Percentiles rank a stretch among this genome's conserved stretches.
Conservation (phyloP, 2,888 invertebrate genomes). For the Beris chalybata region DNA sequence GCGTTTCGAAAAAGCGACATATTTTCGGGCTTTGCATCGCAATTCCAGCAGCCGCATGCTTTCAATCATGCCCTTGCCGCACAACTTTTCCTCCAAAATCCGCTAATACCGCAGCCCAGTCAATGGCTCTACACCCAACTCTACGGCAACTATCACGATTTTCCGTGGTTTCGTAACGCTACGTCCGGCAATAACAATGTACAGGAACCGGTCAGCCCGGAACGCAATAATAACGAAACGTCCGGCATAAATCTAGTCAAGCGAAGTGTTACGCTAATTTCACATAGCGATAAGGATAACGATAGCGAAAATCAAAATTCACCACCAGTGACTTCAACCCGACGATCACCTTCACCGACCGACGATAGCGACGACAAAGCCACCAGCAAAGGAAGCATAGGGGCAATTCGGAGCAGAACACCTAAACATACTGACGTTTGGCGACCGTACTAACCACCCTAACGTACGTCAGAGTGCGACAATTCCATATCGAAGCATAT, state of each 20-base stretch:
- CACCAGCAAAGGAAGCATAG: slow-evolving; percentile 43
- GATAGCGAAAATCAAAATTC: slow-evolving; percentile 54
- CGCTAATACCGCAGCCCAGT: slow-evolving; percentile 72
- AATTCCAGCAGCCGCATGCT: slow-evolving; percentile 54
- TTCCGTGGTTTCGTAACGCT: slow-evolving; percentile 66
- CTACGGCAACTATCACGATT: slow-evolving; percentile 69
- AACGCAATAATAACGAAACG: slow-evolving; percentile 36
- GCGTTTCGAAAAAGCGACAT: slow-evolving; percentile 52
- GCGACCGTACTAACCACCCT: slow-evolving; percentile 68
- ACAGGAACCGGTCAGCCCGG: slow-evolving; percentile 45
- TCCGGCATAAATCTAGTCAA: slow-evolving; percentile 52
- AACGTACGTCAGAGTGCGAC: not conserved
- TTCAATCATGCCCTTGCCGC: slow-evolving; percentile 67
- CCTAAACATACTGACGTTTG: slow-evolving; percentile 70
- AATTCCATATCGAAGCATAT: slow-evolving; percentile 32
- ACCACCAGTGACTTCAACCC: slow-evolving; percentile 56
- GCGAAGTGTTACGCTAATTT: slow-evolving; percentile 51
- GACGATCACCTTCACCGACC: slow-evolving; percentile 61
- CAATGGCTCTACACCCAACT: slow-evolving; percentile 79
- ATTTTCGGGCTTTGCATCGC: slow-evolving; percentile 57
- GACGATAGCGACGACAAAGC: slow-evolving; percentile 46
- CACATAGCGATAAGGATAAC: slow-evolving; percentile 49
- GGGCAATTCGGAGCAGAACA: slow-evolving; percentile 55
- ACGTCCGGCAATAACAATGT: slow-evolving; percentile 41
- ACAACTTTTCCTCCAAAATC: slow-evolving; percentile 74